Conservation (phyloP, 2,888 invertebrate genomes). For the Platycheirus rosarum region DNA sequence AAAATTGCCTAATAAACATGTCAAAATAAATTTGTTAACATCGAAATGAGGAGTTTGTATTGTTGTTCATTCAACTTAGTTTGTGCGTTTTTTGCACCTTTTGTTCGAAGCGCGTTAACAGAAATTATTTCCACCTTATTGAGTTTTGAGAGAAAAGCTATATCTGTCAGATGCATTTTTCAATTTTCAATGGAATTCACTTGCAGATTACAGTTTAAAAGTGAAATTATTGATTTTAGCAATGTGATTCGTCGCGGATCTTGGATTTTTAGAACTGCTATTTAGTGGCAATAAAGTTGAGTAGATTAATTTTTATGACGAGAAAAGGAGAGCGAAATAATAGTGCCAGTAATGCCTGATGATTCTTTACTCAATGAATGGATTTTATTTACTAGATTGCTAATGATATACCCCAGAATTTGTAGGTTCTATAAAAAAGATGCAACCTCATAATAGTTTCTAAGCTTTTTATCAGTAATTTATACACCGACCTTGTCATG, state of each 20-base stretch:
- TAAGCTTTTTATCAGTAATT: too few relatives aligned
- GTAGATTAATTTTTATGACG: slow-evolving; percentile 55
- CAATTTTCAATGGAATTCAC: slow-evolving; percentile 22
- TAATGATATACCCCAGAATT: too few relatives aligned
- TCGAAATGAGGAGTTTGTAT: slow-evolving; percentile 30
- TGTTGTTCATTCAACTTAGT: slow-evolving; percentile 18
- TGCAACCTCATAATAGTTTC: too few relatives aligned
- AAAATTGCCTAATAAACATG: slow-evolving; percentile 70
- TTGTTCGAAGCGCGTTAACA: slow-evolving; percentile 53
- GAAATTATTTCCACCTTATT: slow-evolving; percentile 69
- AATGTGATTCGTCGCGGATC: slow-evolving; percentile 46
- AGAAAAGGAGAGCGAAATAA: not conserved
- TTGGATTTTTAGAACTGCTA: slow-evolving; percentile 48
- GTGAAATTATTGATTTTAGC: slow-evolving; percentile 11
- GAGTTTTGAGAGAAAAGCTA: slow-evolving; percentile 45
- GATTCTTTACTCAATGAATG: not conserved
- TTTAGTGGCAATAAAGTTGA: slow-evolving; percentile 48
- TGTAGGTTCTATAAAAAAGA: too few relatives aligned
- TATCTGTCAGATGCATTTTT: slow-evolving; percentile 57
- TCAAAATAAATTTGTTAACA: slow-evolving; percentile 61
- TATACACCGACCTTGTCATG: too few relatives aligned
- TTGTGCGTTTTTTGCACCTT: slow-evolving; percentile 66
- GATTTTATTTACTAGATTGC: too few relatives aligned
- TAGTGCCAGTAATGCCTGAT: not conserved
- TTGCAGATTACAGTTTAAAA: slow-evolving; percentile 16